A percentile compares a stretch with the other conserved stretches of the same genome.
phyloP scores from a whole-genome alignment of 2,888 invertebrate genomes.

The Drosophila nigritarsus region DNA sequence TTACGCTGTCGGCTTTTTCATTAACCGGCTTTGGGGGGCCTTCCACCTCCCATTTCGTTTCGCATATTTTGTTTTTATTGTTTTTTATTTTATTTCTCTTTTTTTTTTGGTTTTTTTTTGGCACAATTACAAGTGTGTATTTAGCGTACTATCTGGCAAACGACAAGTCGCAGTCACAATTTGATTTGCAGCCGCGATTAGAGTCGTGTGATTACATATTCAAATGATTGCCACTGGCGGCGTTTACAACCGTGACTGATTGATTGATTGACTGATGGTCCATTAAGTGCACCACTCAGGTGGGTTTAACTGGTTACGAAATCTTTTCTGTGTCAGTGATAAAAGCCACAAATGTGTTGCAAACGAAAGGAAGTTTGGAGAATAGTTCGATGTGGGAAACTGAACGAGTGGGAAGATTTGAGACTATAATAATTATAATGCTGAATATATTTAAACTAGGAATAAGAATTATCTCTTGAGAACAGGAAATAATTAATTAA shows the following conservation, averaged over 20 bases:
- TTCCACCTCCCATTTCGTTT: conserved; percentile 3
- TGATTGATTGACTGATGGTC: conserved; percentile 64
- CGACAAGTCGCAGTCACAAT: conserved; percentile 57
- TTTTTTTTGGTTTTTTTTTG: background rate
- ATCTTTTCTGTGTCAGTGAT: conserved; percentile 9
- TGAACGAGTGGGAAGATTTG: background rate
- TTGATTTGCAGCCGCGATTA: conserved; percentile 72
- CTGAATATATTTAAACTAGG: background rate
- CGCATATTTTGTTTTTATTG: conserved; percentile 1
- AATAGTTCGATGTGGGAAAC: conserved; percentile 15
- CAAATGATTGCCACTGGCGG: conserved; percentile 73
- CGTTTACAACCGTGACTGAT: conserved; percentile 33
- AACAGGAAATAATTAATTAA: background rate
- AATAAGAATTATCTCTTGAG: background rate
- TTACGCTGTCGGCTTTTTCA: conserved; percentile 49
- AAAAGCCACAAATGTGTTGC: conserved; percentile 2
- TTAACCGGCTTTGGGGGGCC: conserved; percentile 42
- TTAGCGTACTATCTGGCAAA: conserved; percentile 48
- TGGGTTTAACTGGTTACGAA: conserved; percentile 33
- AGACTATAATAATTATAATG: background rate
- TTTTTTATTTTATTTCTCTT: background rate
- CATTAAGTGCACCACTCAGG: conserved; percentile 41
- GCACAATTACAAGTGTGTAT: conserved; percentile 22
- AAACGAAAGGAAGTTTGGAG: conserved; percentile 11
- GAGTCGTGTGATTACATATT: conserved; percentile 65